These are phyloP conservation scores for Porites australiensis DNA, from an alignment of 64 coral and sea anemone species.

Conservation along the genomic window DNA sequence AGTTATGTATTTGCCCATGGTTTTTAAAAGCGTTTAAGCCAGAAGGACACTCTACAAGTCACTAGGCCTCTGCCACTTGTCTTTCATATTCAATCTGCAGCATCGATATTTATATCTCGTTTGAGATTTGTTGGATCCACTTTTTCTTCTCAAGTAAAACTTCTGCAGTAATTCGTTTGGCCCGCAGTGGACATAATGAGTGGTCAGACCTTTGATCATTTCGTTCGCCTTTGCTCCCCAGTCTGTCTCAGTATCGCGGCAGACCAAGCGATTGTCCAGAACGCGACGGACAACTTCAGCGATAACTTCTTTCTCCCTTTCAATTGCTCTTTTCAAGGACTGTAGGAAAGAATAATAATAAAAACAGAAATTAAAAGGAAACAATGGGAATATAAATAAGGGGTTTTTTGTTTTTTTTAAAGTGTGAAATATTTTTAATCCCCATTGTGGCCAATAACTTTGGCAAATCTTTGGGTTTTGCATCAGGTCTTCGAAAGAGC, in stretches of 20 bases:
- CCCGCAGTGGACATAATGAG: conserved; percentile 31
- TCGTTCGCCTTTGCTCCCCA: conserved; percentile 29
- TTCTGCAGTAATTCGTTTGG: conserved; percentile 42
- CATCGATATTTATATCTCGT: conserved; percentile 70
- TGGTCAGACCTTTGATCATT: conserved; percentile 47
- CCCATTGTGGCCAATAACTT: too few species aligned
- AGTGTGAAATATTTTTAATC: too few species aligned
- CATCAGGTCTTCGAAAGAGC: too few species aligned
- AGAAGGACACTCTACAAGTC: neutral
- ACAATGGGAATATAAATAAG: neutral
- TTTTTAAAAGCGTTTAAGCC: too few species aligned
- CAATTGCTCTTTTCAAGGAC: neutral
- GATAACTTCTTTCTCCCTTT: neutral
- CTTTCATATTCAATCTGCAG: conserved; percentile 46
- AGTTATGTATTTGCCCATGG: too few species aligned
- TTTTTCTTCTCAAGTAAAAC: conserved; percentile 56
- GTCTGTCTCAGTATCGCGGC: conserved; percentile 10
- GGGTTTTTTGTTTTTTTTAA: too few species aligned
- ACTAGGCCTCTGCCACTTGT: conserved; percentile 47
- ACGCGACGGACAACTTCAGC: conserved; percentile 23
- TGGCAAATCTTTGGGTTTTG: too few species aligned
- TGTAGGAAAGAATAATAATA: neutral
- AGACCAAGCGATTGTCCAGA: conserved; percentile 17
- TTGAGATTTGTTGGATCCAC: neutral
- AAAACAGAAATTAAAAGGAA: neutral